Percentiles rank a stretch among this genome's conserved stretches.
Evolutionary conservation across 2,888 invertebrate genomes (phyloP).

Genomic region (Trichacis sp.): DNA sequence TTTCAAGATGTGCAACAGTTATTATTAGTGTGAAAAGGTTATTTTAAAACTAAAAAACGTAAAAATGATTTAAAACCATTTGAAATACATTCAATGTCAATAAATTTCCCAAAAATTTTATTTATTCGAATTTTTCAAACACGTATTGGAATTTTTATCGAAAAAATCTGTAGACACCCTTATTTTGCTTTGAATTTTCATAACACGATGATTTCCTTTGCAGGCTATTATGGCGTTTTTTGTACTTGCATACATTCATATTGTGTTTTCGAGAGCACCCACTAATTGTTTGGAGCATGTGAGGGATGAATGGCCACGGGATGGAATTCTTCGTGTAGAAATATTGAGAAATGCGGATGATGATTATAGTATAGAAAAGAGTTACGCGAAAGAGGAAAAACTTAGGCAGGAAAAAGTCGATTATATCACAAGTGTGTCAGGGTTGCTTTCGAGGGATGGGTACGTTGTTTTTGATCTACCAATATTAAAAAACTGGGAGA

Average conservation of each 20-base stretch:
- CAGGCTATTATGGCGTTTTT: constrained; percentile 88
- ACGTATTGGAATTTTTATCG: too few relatives aligned
- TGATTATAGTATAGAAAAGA: constrained; percentile 84
- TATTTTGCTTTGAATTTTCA: background rate
- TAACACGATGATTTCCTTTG: background rate
- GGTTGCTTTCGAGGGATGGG: constrained; percentile 78
- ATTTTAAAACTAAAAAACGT: too few relatives aligned
- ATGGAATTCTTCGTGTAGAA: constrained; percentile 94
- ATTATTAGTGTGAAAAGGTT: too few relatives aligned
- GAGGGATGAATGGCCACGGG: constrained; percentile 91
- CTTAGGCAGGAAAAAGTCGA: constrained; percentile 77
- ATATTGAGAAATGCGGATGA: constrained; percentile 79
- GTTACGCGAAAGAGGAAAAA: constrained; percentile 85
- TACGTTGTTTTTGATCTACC: constrained; percentile 63
- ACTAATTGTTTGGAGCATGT: constrained; percentile 93
- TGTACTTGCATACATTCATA: constrained; percentile 93
- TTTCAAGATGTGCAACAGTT: too few relatives aligned
- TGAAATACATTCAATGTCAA: too few relatives aligned
- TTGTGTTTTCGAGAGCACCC: constrained; percentile 92
- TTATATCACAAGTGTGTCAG: constrained; percentile 74
- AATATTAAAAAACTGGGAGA: too few relatives aligned
- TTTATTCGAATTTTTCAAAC: background rate
- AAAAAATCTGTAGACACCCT: too few relatives aligned
- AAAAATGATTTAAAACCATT: too few relatives aligned
- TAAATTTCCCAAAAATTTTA: background rate